A percentile compares a stretch with the other conserved stretches of the same genome.
phyloP scores from a whole-genome alignment of 2,797 vertebrate species.

The Chelmon rostratus region DNA sequence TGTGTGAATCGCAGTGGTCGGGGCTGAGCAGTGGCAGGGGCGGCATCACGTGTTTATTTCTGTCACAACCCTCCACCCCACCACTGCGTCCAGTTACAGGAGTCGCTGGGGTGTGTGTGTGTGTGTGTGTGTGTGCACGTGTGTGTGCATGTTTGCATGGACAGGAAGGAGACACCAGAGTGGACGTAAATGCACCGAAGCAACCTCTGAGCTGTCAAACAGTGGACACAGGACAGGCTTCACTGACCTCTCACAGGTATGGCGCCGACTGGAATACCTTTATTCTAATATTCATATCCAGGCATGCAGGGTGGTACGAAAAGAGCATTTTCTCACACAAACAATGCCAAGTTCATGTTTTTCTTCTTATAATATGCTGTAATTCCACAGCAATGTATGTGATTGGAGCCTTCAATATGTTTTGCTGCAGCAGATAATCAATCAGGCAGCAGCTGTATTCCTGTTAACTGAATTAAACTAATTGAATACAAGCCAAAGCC shows the following conservation, averaged over 20 bases:
- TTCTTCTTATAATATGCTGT: neutral
- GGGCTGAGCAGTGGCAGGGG: constrained; percentile 74
- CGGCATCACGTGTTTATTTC: constrained; percentile 86
- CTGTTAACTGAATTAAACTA: constrained; percentile 71
- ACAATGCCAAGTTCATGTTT: neutral
- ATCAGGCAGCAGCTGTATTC: constrained; percentile 55
- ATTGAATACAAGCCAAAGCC: constrained; percentile 62
- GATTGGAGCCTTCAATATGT: constrained; percentile 44
- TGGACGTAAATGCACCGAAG: constrained; percentile 34
- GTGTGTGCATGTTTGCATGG: constrained; percentile 6
- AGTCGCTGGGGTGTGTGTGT: constrained; percentile 40
- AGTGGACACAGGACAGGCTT: constrained; percentile 26
- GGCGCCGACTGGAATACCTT: neutral
- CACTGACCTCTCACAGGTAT: constrained; percentile 44
- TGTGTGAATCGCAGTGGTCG: constrained; percentile 63
- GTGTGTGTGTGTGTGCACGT: constrained; percentile 32
- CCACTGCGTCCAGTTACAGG: constrained; percentile 82
- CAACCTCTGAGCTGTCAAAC: constrained; percentile 11
- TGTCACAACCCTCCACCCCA: constrained; percentile 82
- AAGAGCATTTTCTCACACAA: neutral
- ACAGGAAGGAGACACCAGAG: constrained; percentile 32
- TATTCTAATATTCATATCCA: constrained; percentile 1
- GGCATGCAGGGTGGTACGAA: neutral
- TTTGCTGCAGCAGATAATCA: constrained; percentile 60
- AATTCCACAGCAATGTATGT: constrained; percentile 2